Evolutionary conservation across 2,888 invertebrate genomes (phyloP).

Genomic region (Plutella xylostella): DNA sequence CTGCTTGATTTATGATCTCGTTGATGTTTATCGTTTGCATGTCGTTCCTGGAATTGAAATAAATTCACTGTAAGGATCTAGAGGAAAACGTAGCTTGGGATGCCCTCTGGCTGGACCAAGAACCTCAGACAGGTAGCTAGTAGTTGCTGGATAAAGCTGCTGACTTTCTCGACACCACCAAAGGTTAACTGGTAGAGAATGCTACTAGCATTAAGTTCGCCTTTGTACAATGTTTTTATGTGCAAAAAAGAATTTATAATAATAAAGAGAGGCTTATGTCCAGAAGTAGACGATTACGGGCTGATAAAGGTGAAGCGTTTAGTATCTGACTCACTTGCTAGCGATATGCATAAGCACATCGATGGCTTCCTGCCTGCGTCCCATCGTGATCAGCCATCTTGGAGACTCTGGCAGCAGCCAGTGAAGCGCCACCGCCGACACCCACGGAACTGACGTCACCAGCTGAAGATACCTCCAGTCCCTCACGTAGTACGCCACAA

Average conservation of each 20-base stretch:
- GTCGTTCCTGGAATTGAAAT: conserved; percentile 23
- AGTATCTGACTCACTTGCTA: conserved; percentile 33
- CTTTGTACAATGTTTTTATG: no score
- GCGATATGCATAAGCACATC: conserved; percentile 74
- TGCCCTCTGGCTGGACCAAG: no score
- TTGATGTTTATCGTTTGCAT: conserved; percentile 47
- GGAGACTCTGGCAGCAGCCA: conserved; percentile 84
- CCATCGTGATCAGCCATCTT: conserved; percentile 73
- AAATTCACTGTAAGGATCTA: no score
- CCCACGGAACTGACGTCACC: conserved; percentile 62
- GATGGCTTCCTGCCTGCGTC: conserved; percentile 72
- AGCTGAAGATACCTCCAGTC: conserved; percentile 73
- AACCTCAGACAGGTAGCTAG: no score
- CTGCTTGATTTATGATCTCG: conserved; percentile 35
- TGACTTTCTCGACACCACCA: no score
- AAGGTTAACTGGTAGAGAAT: no score
- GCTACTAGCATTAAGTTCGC: no score
- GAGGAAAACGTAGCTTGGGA: no score
- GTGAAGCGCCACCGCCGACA: conserved; percentile 69
- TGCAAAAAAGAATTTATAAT: no score
- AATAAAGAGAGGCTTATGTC: no score
- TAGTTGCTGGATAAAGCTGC: no score
- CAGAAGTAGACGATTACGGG: neutral
- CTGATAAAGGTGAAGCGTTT: neutral
- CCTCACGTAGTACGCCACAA: conserved; percentile 70